phyloP scores from a whole-genome alignment of 2,113 vertebrate species.

The Pedionomus torquatus region DNA sequence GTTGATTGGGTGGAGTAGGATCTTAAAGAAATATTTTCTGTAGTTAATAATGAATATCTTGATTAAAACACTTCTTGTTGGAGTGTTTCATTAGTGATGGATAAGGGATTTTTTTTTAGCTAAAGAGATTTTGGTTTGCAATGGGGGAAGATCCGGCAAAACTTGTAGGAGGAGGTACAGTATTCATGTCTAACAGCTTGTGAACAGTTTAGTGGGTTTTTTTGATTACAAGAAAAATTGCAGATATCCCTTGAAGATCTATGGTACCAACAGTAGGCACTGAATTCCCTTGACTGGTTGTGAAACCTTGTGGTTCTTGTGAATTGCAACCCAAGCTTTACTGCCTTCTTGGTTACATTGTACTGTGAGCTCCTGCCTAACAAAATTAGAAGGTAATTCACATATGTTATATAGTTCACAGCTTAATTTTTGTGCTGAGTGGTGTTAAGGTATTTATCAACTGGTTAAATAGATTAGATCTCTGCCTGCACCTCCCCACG shows the following conservation, averaged over 20 bases:
- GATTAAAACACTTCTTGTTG: neutral
- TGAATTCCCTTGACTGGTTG: neutral
- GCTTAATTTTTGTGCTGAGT: neutral
- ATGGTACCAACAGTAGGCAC: neutral
- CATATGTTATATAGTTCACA: neutral
- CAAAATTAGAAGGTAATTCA: slow-evolving; percentile 15
- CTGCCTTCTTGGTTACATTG: neutral
- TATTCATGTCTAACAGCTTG: neutral
- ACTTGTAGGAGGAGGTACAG: neutral
- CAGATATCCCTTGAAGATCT: neutral
- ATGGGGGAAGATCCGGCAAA: neutral
- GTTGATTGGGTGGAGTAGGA: neutral
- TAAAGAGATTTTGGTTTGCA: neutral
- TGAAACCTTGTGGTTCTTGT: neutral
- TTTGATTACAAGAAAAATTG: neutral
- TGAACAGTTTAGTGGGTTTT: neutral
- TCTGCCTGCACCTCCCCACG: slow-evolving; percentile 34
- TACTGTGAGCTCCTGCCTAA: neutral
- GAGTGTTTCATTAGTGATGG: neutral
- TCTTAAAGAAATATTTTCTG: neutral
- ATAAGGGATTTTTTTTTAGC: neutral
- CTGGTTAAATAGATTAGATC: neutral
- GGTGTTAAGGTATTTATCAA: neutral
- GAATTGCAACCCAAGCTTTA: neutral
- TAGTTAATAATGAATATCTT: neutral